Conservation (phyloP, 1,140 invertebrate species). For the Saccostrea glomerata region DNA sequence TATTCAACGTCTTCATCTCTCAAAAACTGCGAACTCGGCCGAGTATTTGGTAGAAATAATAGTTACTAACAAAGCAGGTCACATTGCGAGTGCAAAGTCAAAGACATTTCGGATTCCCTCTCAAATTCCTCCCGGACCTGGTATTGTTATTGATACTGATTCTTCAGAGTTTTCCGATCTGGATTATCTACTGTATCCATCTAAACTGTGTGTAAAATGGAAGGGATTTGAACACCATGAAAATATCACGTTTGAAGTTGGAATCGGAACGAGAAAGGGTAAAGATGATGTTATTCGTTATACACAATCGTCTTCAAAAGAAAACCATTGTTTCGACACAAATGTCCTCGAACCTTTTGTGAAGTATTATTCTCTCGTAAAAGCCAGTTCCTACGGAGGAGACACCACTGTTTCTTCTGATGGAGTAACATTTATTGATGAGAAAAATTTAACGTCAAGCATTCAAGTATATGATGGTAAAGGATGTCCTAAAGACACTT, state of each 20-base stretch:
- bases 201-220: constrained; percentile 54
- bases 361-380: constrained; percentile 33
- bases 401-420: constrained; percentile 37
- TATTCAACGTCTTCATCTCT: constrained; percentile 29
- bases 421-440: constrained; percentile 44
- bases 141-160: constrained; percentile 55
- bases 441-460: background rate
- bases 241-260: constrained; percentile 53
- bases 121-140: constrained; percentile 55
- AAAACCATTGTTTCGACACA: background rate
- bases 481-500: background rate
- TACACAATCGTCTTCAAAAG: background rate
- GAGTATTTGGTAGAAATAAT: constrained; percentile 25
- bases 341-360: constrained; percentile 12
- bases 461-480: constrained; percentile 12
- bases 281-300: constrained; percentile 45
- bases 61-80: constrained; percentile 51
- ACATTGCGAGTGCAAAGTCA: constrained; percentile 13
- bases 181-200: constrained; percentile 28
- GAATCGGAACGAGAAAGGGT: constrained; percentile 51
- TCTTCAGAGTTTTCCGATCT: constrained; percentile 34
- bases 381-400: constrained; percentile 10
- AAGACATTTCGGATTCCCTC: constrained; percentile 55
- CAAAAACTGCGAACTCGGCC: constrained; percentile 35
- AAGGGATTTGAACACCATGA: constrained; percentile 59